Evolutionary conservation across 2,113 vertebrate species (phyloP).

Genomic region (Odocoileus hemionus): DNA sequence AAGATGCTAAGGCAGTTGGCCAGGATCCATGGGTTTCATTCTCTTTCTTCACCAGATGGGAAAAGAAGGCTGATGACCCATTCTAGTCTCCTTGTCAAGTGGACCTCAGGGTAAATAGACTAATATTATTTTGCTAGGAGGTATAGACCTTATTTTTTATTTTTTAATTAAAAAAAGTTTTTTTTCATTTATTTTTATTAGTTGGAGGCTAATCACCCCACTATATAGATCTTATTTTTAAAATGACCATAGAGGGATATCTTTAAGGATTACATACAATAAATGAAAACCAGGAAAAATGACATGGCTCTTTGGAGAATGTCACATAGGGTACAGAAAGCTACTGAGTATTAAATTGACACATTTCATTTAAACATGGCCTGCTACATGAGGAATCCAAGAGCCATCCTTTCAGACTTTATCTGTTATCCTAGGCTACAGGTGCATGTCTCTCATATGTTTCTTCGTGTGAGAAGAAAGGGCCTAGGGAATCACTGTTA

Average conservation of each 20-base stretch:
- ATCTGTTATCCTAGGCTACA: neutral
- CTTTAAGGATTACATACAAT: neutral
- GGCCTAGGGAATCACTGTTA: neutral
- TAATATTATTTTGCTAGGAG: neutral
- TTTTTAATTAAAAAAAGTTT: neutral
- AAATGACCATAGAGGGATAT: neutral
- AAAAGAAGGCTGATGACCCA: neutral
- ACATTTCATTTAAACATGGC: neutral
- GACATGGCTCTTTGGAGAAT: neutral
- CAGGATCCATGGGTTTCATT: neutral
- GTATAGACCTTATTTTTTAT: neutral
- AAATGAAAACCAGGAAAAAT: neutral
- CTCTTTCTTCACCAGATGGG: neutral
- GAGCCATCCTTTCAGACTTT: neutral
- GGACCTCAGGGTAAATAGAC: neutral
- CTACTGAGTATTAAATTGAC: neutral
- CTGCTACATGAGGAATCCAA: neutral
- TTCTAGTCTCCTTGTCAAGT: neutral
- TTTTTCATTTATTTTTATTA: too few species aligned
- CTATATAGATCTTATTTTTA: neutral
- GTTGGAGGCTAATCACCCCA: too few species aligned
- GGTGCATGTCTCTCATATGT: fast-evolving
- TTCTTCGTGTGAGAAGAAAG: neutral
- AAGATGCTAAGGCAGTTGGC: neutral
- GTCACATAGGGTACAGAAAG: neutral